Conservation (phyloP, 2,113 vertebrate species). For the Alexandromys fortis region DNA sequence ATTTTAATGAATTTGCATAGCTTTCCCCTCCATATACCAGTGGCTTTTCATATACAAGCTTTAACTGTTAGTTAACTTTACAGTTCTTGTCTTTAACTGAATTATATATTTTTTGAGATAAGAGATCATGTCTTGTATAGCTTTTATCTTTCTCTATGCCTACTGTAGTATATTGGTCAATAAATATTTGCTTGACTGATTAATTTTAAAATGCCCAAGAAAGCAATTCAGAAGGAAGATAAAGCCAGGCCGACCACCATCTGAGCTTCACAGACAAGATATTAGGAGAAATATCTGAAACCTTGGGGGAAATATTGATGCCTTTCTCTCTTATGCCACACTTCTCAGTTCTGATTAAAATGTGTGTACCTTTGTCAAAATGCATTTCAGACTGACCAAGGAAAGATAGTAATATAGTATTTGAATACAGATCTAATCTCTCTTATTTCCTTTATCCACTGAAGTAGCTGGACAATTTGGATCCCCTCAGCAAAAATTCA, state of each 20-base stretch:
- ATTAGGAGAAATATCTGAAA: constrained; percentile 45
- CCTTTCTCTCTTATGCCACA: constrained; percentile 42
- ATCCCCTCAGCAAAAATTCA: constrained; percentile 67
- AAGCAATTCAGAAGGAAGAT: constrained; percentile 65
- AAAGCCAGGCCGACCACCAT: constrained; percentile 43
- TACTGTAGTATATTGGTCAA: constrained; percentile 55
- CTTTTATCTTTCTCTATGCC: constrained; percentile 43
- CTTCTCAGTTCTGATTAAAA: constrained; percentile 70
- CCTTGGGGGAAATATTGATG: constrained; percentile 65
- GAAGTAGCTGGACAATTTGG: constrained; percentile 52
- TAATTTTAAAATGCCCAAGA: constrained; percentile 74
- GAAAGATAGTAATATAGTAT: constrained; percentile 60
- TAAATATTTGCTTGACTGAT: constrained; percentile 75
- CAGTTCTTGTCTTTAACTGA: constrained; percentile 56
- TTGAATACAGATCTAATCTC: constrained; percentile 69
- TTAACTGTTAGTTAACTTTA: constrained; percentile 57
- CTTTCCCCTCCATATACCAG: background rate
- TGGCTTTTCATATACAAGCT: background rate
- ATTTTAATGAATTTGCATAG: constrained; percentile 60
- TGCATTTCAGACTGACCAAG: constrained; percentile 57
- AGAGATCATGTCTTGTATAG: constrained; percentile 42
- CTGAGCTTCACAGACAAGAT: constrained; percentile 58
- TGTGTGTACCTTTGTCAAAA: constrained; percentile 68
- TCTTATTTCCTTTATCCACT: constrained; percentile 63
- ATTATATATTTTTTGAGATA: constrained; percentile 53